Base-by-base conservation (phyloP, 1,140 invertebrate species). In the Neuroterus valhalla region DNA sequence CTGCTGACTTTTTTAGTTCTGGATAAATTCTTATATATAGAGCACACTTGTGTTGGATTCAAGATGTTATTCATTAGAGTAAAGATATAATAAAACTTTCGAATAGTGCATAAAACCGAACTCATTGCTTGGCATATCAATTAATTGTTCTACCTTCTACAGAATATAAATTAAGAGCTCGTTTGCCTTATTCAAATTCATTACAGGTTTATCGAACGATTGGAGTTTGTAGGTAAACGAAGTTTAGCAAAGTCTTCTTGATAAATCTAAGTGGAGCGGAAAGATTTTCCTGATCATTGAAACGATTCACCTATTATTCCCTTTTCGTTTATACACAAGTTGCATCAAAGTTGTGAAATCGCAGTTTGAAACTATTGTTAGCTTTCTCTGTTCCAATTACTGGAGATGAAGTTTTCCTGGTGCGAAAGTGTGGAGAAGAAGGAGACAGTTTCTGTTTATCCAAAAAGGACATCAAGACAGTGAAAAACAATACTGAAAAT, bases 271-370 rank as follows among this genome's bases (percentile, higher is more conserved):
- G 55, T 31, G 26, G 31, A 14, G 55, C 15, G 55, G 55, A 62
- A 62, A 62, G 55, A 62, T 62, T 38, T 31, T 62, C 55, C 26
- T 62, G 55, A 62, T 62, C 55, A 62, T 31, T 62, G 26, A 26
- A 62, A 62, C 23, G 23, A 62, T 31, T 62, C 55, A n/a, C 55
- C 26, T 62, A 23, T 31, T 62, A 31, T 3, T 38, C 55, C 21
- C 26, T 5, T 62, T 62, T 23, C 55, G 31, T 62, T 62, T 62
- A 38, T 62, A 62, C 55, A 62, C 23, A 62, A 62, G 55, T 38
- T 62, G 31, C 23, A 31, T 62, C 23, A 62, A 62, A 62, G 23
- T 62, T 62, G 23, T 14, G 14, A 62, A 23, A 31, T 62, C 55
- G 14, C 23, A n/a, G 55, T 62, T 26, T 26, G 3, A 62, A 62